Evolutionary conservation across 2,888 invertebrate genomes (phyloP), one percentile per base, ranked within the genome.

Genomic region (Leptopilina myrica): DNA sequence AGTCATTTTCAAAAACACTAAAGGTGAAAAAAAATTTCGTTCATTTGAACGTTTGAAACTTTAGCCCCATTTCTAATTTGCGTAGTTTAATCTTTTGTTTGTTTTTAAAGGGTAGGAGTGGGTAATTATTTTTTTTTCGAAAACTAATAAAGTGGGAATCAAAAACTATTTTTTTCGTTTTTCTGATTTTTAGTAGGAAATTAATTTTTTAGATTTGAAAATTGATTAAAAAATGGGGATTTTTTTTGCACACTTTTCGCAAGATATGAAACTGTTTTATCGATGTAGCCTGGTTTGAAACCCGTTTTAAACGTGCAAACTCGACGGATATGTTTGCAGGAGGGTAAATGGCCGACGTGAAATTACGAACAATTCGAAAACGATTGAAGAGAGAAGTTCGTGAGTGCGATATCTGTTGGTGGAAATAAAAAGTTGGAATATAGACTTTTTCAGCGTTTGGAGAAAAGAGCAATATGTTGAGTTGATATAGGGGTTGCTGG

Each of bases 311-410:
- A 76, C 20, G 33, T 9, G 64, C 11, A 59, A 76, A 64, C 78
- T 67, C 67, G 12, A 43, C 49, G 46, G 65, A 53, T 65, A 64
- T 46, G 43, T 76, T 14, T 11, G 12, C 33, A 26, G 14, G 76
- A 75, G 56, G 83, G 83, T 83, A 83, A 83, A 81, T 69, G 66
- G 26, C 75, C 79, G 79, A 79, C 79, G 33, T 14, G 12, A 53
- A 76, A 64, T 9, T 75, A 43, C 11, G 78, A 56, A 56, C 20
- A n/a, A 20, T 40, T 26, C 20, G 7, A 7, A 59, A 4, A 49
- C 12, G 11, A n/a, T 20, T 62, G 20, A 8, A n/a, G 43, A 3
- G 15, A 9, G 49, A 20, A 49, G 5, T n/a, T 73, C 5, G 53
- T n/a, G 14, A n/a, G 56, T 26, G 73, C 56, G 73, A 9, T 73